Evolutionary conservation across 2,888 invertebrate species (phyloP).

Genomic region (Mallateleia sp.): DNA sequence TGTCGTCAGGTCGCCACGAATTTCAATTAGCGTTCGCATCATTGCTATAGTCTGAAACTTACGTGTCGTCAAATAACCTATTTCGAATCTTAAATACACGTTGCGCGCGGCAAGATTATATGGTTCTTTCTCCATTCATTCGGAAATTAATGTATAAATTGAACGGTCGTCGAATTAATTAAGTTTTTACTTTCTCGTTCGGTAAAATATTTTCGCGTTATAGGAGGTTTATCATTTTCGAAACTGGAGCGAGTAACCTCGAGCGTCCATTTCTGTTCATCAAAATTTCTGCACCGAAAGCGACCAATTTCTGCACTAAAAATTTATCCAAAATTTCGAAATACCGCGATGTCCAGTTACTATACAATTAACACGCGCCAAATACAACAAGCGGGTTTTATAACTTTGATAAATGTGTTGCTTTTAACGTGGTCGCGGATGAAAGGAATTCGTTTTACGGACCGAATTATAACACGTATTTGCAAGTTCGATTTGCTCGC

Average conservation of each 20-base stretch:
- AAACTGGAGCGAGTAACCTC: too few relatives aligned
- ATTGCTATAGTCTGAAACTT: slow-evolving; percentile 72
- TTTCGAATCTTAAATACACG: slow-evolving; percentile 63
- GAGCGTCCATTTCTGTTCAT: too few relatives aligned
- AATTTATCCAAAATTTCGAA: slow-evolving; percentile 11
- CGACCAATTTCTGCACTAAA: slow-evolving; percentile 16
- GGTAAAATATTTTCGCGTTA: too few relatives aligned
- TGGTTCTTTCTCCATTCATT: slow-evolving; percentile 46
- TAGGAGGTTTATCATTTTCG: too few relatives aligned
- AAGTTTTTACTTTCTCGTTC: too few relatives aligned
- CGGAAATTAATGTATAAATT: slow-evolving; percentile 50
- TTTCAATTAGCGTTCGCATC: slow-evolving; percentile 76
- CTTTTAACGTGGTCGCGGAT: neutral
- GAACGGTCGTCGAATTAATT: slow-evolving; percentile 38
- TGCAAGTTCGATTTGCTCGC: neutral
- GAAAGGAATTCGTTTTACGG: slow-evolving; percentile 18
- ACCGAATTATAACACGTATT: slow-evolving; percentile 1
- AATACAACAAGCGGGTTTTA: neutral
- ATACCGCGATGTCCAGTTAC: neutral
- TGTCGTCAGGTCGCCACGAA: slow-evolving; percentile 77
- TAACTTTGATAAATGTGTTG: slow-evolving; percentile 7
- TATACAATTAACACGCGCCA: slow-evolving; percentile 11
- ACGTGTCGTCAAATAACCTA: slow-evolving; percentile 73
- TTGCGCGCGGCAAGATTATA: slow-evolving; percentile 53
- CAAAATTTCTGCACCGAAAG: too few relatives aligned